phyloP scores from a whole-genome alignment of 2,888 invertebrate species.

The Plusia festucae region DNA sequence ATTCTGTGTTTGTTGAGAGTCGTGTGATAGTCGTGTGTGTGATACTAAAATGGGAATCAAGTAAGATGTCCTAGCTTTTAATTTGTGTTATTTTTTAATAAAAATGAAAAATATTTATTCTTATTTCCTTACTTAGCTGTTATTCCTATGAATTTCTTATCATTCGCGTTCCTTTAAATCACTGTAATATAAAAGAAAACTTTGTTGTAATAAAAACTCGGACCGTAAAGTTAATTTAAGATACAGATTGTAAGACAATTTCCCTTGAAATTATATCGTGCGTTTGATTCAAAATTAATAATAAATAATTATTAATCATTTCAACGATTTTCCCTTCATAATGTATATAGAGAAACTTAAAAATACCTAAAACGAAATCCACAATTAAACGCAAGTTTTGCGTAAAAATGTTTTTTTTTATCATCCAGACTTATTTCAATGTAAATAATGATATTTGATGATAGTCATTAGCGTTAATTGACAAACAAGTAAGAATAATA shows the following conservation, averaged over 20 bases:
- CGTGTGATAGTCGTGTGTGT: conserved; percentile 57
- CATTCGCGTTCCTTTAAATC: neutral
- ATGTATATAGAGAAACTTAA: too few species aligned
- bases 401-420: too few species aligned
- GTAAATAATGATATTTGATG: too few species aligned
- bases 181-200: conserved; percentile 21
- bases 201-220: conserved; percentile 14
- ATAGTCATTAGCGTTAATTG: too few species aligned
- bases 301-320: too few species aligned
- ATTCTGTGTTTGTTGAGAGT: conserved; percentile 62
- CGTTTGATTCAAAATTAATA: conserved; percentile 2
- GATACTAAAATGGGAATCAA: conserved; percentile 65
- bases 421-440: too few species aligned
- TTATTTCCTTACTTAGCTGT: neutral
- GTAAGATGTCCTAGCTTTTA: conserved; percentile 56
- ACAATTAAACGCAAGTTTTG: too few species aligned
- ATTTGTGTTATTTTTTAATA: neutral
- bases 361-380: too few species aligned
- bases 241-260: conserved; percentile 23
- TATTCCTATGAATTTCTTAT: neutral
- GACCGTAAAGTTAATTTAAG: conserved; percentile 28
- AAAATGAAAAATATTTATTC: neutral
- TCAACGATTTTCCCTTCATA: too few species aligned
- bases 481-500: too few species aligned
- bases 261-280: conserved; percentile 18